Evolutionary conservation across 2,797 vertebrate genomes (phyloP).

Genomic region (Distichodus sexfasciatus): DNA sequence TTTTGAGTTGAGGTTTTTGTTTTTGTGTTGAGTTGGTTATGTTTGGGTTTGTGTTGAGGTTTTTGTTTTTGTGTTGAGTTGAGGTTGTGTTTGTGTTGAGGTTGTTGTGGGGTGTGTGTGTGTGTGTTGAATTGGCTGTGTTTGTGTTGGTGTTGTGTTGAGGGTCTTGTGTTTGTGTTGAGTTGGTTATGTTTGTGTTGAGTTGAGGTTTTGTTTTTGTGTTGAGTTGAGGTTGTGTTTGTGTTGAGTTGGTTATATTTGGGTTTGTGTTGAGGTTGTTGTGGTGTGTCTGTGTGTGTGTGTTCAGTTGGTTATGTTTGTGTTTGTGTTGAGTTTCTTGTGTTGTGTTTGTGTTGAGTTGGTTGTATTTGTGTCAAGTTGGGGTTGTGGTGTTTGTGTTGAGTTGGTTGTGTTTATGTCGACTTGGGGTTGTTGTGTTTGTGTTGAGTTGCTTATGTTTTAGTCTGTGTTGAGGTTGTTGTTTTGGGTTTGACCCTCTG

Average conservation of each 20-base stretch:
- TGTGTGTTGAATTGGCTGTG: too few species aligned
- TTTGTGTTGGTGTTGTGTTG: too few species aligned
- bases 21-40: too few species aligned
- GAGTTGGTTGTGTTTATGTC: not conserved
- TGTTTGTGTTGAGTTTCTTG: not conserved
- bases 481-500: too few species aligned
- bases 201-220: not conserved
- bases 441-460: not conserved
- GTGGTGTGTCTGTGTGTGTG: not conserved
- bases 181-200: too few species aligned
- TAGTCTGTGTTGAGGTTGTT: not conserved
- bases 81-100: too few species aligned
- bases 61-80: too few species aligned
- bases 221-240: not conserved
- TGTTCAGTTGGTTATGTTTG: too few species aligned
- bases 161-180: too few species aligned
- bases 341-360: constrained; percentile 18
- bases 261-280: not conserved
- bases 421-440: not conserved
- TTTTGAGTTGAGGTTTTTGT: not conserved
- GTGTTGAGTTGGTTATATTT: not conserved
- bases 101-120: too few species aligned
- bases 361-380: not conserved
- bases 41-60: too few species aligned
- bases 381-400: not conserved